Evolutionary conservation across 2,797 vertebrate genomes (phyloP).

Genomic region (Karalla daura): DNA sequence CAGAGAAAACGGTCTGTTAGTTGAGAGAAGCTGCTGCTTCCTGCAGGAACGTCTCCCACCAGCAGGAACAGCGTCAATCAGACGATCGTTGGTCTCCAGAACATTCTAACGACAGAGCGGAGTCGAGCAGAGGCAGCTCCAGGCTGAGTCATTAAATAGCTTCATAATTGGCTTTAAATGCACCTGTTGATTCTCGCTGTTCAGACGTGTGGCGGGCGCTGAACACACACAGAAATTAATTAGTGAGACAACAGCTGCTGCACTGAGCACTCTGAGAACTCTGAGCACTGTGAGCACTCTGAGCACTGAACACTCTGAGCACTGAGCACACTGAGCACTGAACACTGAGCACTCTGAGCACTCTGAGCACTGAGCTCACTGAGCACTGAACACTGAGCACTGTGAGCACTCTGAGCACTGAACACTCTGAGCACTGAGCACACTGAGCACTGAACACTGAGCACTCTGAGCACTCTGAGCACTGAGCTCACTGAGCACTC

Average conservation of each 20-base stretch:
- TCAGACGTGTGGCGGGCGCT: conserved; percentile 29
- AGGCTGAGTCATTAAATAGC: conserved; percentile 60
- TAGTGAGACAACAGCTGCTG: conserved; percentile 68
- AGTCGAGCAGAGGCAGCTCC: conserved; percentile 47
- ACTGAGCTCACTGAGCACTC: conserved; percentile 64
- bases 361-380: too few species aligned
- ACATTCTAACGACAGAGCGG: conserved; percentile 32
- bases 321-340: conserved; percentile 64
- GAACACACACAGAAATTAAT: conserved; percentile 71
- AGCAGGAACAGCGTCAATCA: conserved; percentile 11
- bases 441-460: too few species aligned
- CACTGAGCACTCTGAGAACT: conserved; percentile 65
- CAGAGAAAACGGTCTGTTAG: too few species aligned
- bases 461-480: conserved; percentile 63
- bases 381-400: conserved; percentile 61
- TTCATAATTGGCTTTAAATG: conserved; percentile 63
- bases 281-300: conserved; percentile 65
- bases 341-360: conserved; percentile 64
- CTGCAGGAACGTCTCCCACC: not conserved
- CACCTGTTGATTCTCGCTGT: conserved; percentile 61
- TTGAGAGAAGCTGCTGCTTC: conserved; percentile 1
- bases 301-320: conserved; percentile 63
- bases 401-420: conserved; percentile 61
- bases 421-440: conserved; percentile 68
- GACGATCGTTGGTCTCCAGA: not conserved